Evolutionary conservation across 2,888 invertebrate genomes (phyloP), one percentile per base, ranked within the genome.

Genomic region (Proisotoma minuta): DNA sequence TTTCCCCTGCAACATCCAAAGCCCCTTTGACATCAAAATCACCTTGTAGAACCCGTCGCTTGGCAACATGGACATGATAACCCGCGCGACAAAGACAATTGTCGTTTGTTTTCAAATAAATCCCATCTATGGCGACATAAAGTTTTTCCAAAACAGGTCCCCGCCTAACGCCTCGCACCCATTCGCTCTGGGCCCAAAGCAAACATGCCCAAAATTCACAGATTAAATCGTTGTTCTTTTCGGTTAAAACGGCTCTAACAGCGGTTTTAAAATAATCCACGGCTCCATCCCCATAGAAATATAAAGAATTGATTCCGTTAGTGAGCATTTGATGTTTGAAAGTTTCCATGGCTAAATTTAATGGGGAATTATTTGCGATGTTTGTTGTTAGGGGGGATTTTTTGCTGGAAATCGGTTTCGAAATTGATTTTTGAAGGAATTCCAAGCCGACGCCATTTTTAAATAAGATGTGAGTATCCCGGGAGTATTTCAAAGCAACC

Each of bases 171-270:
- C 70, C 57, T 18, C 57, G 52, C 10, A 72, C 56, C 70, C 70
- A 70, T 57, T 73, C 73, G 10, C 68, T 65, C 58, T 73, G 71
- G 23, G 69, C 61, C 73, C 73, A 73, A 1, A 73, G 49, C 15
- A 73, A 49, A 27, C 68, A 67, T 15, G 69, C 65, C 72, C 72
- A 73, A 68, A 69, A 73, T 61, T 73, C 72, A 58, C 65, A 51
- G 59, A 47, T 20, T 59, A 54, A 52, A 48, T 65, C 65, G 18
- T 15, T 49, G 5, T 23, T 24, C 20, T 49, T 53, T 43, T 63
- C 63, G 56, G 59, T 48, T 1, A 63, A 29, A 2, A 68, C 64
- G 34, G 65, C 62, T 47, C 66, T 58, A 2, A 71, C 48, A 2
- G 68, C 62, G 22, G 48, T 61, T 59, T 67, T 66, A 34, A 71